phyloP scores from a whole-genome alignment of 92 coral and sea anemone genomes.

The Epizoanthus scotinus region DNA sequence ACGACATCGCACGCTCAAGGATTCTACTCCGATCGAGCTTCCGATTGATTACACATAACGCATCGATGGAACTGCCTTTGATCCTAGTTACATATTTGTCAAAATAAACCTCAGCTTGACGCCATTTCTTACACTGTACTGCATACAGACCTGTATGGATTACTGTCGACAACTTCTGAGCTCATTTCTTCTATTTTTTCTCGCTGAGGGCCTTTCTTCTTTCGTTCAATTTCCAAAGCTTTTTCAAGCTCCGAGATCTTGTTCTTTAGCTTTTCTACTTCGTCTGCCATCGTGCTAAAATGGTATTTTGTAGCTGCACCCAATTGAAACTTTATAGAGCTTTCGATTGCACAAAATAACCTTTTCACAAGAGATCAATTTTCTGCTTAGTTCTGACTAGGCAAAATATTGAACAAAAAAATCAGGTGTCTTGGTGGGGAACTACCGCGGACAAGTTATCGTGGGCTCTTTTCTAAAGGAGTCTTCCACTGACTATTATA shows the following conservation, averaged over 20 bases:
- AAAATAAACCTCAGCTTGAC: slow-evolving; percentile 11
- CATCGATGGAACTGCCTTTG: neutral
- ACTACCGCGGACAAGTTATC: slow-evolving; percentile 17
- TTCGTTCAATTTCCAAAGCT: slow-evolving; percentile 76
- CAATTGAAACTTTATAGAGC: neutral
- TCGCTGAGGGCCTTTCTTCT: slow-evolving; percentile 71
- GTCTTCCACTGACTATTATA: neutral
- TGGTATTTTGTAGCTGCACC: neutral
- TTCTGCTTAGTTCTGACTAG: no score
- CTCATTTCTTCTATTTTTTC: slow-evolving; percentile 82
- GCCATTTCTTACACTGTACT: neutral
- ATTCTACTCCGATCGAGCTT: neutral
- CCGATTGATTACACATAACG: neutral
- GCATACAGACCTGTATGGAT: slow-evolving; percentile 88
- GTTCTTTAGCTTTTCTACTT: slow-evolving; percentile 71
- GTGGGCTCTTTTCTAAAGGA: slow-evolving; percentile 15
- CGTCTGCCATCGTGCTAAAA: slow-evolving; percentile 73
- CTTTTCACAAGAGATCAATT: neutral
- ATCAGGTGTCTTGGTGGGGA: slow-evolving; percentile 30
- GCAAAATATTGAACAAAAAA: slow-evolving; percentile 9
- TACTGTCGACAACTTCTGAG: slow-evolving; percentile 91
- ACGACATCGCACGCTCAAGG: neutral
- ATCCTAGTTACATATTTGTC: slow-evolving; percentile 6
- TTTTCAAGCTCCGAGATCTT: slow-evolving; percentile 85
- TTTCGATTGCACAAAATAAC: neutral